These are phyloP conservation scores for Lucilia cuprina DNA, from an alignment of 1,140 invertebrate species.

Conservation along the genomic window DNA sequence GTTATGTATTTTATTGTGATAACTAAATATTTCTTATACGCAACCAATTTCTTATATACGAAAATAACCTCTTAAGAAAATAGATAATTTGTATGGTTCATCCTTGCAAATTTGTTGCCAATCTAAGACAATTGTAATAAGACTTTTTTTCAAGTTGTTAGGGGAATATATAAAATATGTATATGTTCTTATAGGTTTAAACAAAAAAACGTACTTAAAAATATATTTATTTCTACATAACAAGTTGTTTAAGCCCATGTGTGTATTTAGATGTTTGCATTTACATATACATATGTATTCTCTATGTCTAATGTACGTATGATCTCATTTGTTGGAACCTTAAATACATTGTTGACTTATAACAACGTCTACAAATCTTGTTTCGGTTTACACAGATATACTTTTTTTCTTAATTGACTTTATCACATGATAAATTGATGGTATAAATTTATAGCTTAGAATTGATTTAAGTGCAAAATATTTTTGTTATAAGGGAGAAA, in stretches of 20 bases:
- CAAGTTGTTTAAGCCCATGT: not conserved
- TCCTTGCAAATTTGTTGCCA: not conserved
- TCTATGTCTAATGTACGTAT: not conserved
- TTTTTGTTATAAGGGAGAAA: too few relatives aligned
- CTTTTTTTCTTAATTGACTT: not conserved
- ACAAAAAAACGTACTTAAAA: not conserved
- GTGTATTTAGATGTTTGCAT: not conserved
- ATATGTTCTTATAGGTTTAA: not conserved
- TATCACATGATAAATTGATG: slow-evolving; percentile 1
- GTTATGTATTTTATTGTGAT: not conserved
- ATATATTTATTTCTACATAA: not conserved
- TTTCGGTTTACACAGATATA: not conserved
- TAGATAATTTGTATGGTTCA: too few relatives aligned
- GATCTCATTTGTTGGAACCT: not conserved
- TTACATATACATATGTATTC: too few relatives aligned
- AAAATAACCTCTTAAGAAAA: too few relatives aligned
- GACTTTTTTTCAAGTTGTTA: not conserved
- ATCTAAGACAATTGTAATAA: not conserved
- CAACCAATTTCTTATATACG: too few relatives aligned
- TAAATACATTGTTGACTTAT: not conserved
- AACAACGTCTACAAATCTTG: not conserved
- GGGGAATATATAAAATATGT: not conserved
- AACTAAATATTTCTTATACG: not conserved
- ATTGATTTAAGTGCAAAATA: not conserved
- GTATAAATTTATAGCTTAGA: not conserved